These are phyloP conservation scores for Bombus breviceps DNA, from an alignment of 1,140 invertebrate genomes.

Conservation along the genomic window DNA sequence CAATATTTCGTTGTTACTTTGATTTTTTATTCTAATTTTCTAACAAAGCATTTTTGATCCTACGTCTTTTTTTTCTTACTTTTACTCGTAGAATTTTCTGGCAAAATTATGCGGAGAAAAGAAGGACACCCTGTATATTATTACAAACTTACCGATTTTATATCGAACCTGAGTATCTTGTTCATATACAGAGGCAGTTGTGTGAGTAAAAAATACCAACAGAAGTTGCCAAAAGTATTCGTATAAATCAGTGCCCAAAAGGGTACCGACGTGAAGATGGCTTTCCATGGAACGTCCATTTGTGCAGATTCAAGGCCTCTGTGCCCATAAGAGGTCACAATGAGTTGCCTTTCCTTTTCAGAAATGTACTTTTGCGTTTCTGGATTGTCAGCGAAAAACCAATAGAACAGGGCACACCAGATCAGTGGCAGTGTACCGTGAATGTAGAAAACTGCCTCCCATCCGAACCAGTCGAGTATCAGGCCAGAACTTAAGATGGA, in stretches of 20 bases:
- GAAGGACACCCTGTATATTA: no score
- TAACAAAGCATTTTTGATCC: no score
- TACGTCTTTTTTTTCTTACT: no score
- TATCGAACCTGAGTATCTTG: slow-evolving; percentile 93
- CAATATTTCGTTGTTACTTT: no score
- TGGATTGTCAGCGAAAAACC: slow-evolving; percentile 88
- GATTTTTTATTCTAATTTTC: no score
- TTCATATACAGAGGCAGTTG: slow-evolving; percentile 97
- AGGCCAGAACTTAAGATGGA: slow-evolving; percentile 88
- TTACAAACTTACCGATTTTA: slow-evolving; percentile 86
- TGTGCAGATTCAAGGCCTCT: slow-evolving; percentile 73
- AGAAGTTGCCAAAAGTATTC: slow-evolving; percentile 93
- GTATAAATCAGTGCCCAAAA: slow-evolving; percentile 88
- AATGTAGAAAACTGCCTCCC: slow-evolving; percentile 91
- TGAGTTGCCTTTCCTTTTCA: slow-evolving; percentile 85
- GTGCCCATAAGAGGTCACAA: slow-evolving; percentile 84
- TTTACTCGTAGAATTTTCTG: no score
- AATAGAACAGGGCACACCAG: slow-evolving; percentile 88
- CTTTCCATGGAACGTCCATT: slow-evolving; percentile 85
- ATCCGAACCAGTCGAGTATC: slow-evolving; percentile 86
- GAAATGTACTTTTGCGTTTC: slow-evolving; percentile 89
- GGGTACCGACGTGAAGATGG: slow-evolving; percentile 88
- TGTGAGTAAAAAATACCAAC: slow-evolving; percentile 96
- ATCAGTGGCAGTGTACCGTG: slow-evolving; percentile 87
- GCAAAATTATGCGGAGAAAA: no score